Conservation (phyloP, 2,888 invertebrate species). For the Azorinus chamasolen region DNA sequence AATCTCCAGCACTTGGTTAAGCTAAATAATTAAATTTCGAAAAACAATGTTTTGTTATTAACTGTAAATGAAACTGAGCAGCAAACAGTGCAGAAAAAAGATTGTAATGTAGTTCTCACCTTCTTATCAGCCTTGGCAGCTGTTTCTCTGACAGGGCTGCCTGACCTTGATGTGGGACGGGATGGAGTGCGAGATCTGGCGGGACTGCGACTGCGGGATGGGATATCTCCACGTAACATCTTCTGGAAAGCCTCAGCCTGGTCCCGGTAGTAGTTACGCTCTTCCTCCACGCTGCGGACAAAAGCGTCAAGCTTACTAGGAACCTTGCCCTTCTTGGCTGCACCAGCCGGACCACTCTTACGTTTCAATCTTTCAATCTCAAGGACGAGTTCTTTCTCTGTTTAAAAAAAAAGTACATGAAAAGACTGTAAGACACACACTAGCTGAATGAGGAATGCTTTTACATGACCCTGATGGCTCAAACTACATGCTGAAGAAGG, state of each 20-base stretch:
- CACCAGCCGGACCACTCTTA: conserved; percentile 79
- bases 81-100: too few species aligned
- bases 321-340: conserved; percentile 77
- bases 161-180: conserved; percentile 58
- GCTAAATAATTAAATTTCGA: too few species aligned
- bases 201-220: conserved; percentile 66
- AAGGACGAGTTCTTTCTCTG: conserved; percentile 86
- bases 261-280: conserved; percentile 85
- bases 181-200: conserved; percentile 71
- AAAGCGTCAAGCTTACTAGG: conserved; percentile 83
- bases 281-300: conserved; percentile 84
- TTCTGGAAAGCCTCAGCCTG: conserved; percentile 83
- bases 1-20: too few species aligned
- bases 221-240: conserved; percentile 75
- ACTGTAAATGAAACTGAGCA: too few species aligned
- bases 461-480: too few species aligned
- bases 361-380: conserved; percentile 86
- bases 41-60: too few species aligned
- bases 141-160: conserved; percentile 73
- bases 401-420: conserved; percentile 12
- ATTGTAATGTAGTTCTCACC: too few species aligned
- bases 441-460: too few species aligned
- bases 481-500: too few species aligned
- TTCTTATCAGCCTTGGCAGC: conserved; percentile 73
- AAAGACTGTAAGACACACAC: not conserved